Evolutionary conservation across 2,888 invertebrate genomes (phyloP), one percentile per base, ranked within the genome.

Genomic region (Limnephilus auricula): DNA sequence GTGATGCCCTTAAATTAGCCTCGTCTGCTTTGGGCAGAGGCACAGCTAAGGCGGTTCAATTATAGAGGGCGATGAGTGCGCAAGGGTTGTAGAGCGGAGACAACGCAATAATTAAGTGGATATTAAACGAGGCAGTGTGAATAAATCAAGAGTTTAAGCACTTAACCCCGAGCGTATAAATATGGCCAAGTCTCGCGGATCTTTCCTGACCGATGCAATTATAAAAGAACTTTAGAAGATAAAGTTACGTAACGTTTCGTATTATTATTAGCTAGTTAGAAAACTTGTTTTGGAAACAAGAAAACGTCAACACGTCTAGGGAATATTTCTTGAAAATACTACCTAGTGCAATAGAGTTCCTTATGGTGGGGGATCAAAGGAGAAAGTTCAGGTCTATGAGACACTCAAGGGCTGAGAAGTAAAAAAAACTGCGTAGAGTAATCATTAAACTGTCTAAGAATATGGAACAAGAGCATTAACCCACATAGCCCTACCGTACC

Each of bases 131-230:
- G 89, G 85, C 89, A 84, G 86, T 79, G 87, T 89, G 79, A 87
- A 91, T 92, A 92, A 92, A 92, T 92, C 92, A 80, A 89, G 65
- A 84, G 88, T 88, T 90, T 91, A 92, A 91, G 92, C 89, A 90
- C 92, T 90, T 91, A 91, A 92, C 91, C 92, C 90, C 91, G 84
- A 84, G 13, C 91, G 85, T 89, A 90, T 92, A 91, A 91, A 91
- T 88, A 92, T 85, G 88, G 89, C 79, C 83, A 90, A 90, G 82
- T 88, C 90, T 34, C 91, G 82, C 45, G 90, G 90, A 88, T 90
- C 90, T 87, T 40, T 45, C 32, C 86, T 79, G 87, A 78, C 65
- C 65, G 65, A 25, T 65, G 65, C 65, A 65, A 65, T 65, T 65
- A 65, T 65, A 65, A 65, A 65, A 65, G 65, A 65, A 65, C n/a